phyloP scores from a whole-genome alignment of 1,140 invertebrate species.

The Danaus plexippus region DNA sequence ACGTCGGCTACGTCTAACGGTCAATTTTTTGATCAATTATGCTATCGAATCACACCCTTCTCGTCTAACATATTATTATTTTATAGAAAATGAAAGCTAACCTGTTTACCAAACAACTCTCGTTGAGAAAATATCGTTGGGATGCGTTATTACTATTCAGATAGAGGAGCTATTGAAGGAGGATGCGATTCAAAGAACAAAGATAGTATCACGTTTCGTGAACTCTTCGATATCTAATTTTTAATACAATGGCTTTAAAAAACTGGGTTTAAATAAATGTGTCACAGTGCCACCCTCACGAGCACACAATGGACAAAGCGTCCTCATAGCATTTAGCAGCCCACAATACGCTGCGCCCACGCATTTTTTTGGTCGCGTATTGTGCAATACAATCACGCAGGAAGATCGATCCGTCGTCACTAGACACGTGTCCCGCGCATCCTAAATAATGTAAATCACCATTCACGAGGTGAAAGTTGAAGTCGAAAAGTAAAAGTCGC shows the following conservation, averaged over 20 bases:
- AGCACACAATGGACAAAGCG: constrained; percentile 65
- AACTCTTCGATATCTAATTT: constrained; percentile 66
- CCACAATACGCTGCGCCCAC: constrained; percentile 64
- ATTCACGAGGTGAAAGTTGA: constrained; percentile 67
- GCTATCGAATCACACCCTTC: constrained; percentile 34
- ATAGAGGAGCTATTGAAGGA: constrained; percentile 37
- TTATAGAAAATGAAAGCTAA: constrained; percentile 65
- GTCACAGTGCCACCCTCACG: constrained; percentile 67
- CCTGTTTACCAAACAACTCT: constrained; percentile 53
- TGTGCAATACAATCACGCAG: constrained; percentile 49
- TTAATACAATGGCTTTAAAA: constrained; percentile 68
- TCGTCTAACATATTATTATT: constrained; percentile 35
- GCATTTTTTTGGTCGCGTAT: constrained; percentile 43
- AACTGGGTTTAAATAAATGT: constrained; percentile 67
- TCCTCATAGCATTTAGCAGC: constrained; percentile 44
- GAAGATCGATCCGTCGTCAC: constrained; percentile 45
- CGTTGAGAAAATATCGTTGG: constrained; percentile 26
- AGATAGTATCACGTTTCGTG: constrained; percentile 64
- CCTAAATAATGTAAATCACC: constrained; percentile 59
- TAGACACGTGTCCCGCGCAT: constrained; percentile 40
- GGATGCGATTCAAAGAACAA: constrained; percentile 43
- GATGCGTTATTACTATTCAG: constrained; percentile 34
- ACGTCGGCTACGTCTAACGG: constrained; percentile 42
- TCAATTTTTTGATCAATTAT: constrained; percentile 49
- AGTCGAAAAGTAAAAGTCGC: constrained; percentile 63